Conservation (phyloP, 2,888 invertebrate species). For the Cerastis rubricosa region DNA sequence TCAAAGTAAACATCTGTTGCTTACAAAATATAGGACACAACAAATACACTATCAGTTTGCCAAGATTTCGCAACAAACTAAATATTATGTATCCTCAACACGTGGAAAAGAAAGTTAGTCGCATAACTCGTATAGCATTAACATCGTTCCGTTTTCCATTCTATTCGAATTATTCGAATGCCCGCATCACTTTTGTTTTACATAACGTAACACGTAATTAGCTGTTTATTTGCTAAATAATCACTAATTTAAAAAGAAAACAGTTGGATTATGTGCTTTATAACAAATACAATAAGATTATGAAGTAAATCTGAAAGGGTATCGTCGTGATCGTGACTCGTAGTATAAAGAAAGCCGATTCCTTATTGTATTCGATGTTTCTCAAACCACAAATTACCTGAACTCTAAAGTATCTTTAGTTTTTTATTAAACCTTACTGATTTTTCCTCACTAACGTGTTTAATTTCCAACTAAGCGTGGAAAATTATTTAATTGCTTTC, state of each 20-base stretch:
- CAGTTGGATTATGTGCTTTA: conserved; percentile 12
- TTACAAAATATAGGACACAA: conserved; percentile 57
- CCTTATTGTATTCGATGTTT: conserved; percentile 34
- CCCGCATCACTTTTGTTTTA: conserved; percentile 54
- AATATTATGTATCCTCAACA: conserved; percentile 60
- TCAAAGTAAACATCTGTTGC: conserved; percentile 52
- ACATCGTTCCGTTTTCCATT: conserved; percentile 59
- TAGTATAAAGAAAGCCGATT: conserved; percentile 44
- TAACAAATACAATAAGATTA: conserved; percentile 8
- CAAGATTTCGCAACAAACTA: conserved; percentile 63
- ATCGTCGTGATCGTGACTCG: conserved; percentile 30
- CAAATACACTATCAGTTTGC: conserved; percentile 62
- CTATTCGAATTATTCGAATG: conserved; percentile 56
- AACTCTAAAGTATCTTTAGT: background rate
- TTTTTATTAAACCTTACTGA: background rate
- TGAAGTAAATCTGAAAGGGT: conserved; percentile 24
- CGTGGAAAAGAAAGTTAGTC: conserved; percentile 68
- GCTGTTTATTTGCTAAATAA: conserved; percentile 53
- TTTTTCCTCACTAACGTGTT: background rate
- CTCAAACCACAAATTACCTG: conserved; percentile 19
- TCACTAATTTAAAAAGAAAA: conserved; percentile 47
- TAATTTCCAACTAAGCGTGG: background rate
- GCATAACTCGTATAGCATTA: conserved; percentile 46
- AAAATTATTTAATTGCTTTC: conserved; percentile 39
- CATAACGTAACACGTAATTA: conserved; percentile 58